phyloP scores from a whole-genome alignment of 2,888 invertebrate species.

The Dorcus hopei region DNA sequence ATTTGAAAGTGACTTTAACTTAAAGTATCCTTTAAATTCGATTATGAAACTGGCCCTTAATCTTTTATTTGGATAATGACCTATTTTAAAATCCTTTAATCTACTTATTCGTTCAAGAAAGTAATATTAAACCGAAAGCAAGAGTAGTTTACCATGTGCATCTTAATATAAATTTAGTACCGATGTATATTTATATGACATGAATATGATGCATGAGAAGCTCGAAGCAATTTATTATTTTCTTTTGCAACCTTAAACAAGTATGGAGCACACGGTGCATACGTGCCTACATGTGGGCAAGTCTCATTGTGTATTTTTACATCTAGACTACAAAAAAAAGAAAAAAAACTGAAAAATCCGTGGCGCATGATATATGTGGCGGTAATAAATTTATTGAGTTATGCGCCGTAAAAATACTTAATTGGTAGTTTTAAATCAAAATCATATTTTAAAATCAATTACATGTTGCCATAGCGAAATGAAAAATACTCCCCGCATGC shows the following conservation, averaged over 20 bases:
- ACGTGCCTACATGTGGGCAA: slow-evolving; percentile 5
- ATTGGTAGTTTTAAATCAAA: slow-evolving; percentile 17
- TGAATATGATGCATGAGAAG: slow-evolving; percentile 13
- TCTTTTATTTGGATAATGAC: too few species aligned
- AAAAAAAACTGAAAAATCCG: not conserved
- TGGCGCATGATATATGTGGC: slow-evolving; percentile 2
- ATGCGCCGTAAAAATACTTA: slow-evolving; percentile 5
- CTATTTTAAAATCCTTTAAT: too few species aligned
- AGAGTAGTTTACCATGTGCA: not conserved
- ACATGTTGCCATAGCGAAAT: slow-evolving; percentile 1
- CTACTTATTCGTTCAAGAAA: too few species aligned
- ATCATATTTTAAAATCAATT: slow-evolving; percentile 16
- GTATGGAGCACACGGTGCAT: not conserved
- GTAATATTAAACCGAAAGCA: not conserved
- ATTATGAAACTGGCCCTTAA: too few species aligned
- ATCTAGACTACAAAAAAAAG: slow-evolving; percentile 3
- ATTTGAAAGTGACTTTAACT: too few species aligned
- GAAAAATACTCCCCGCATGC: not conserved
- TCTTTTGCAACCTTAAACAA: not conserved
- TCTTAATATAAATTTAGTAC: slow-evolving; percentile 10
- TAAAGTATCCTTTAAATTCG: too few species aligned
- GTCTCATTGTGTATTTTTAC: slow-evolving; percentile 10
- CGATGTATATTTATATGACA: slow-evolving; percentile 11
- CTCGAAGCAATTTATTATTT: slow-evolving; percentile 6
- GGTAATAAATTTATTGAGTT: slow-evolving; percentile 7